A percentile compares a stretch with the other conserved stretches of the same genome.
Evolutionary conservation across 2,888 invertebrate genomes (phyloP).

Genomic region (Drosophila nr. perissopoda): DNA sequence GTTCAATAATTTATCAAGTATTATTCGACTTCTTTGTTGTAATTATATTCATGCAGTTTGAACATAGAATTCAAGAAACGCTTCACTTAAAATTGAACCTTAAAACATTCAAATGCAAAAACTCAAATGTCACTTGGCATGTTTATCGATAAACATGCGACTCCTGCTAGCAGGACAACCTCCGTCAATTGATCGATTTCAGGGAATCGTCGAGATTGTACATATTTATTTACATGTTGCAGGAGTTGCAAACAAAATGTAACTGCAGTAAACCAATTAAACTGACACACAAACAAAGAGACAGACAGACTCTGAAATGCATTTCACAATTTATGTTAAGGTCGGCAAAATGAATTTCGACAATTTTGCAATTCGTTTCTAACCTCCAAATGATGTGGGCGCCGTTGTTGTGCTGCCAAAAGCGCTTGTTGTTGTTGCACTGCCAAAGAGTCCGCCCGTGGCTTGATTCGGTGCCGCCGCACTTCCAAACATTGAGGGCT

Average conservation of each 20-base stretch:
- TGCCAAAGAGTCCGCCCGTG: constrained; percentile 85
- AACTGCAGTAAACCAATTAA: not conserved
- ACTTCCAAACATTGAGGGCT: constrained; percentile 87
- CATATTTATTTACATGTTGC: not conserved
- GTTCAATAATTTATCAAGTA: no score
- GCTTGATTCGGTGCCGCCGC: constrained; percentile 85
- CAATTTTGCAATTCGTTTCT: constrained; percentile 48
- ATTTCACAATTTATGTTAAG: not conserved
- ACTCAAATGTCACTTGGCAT: not conserved
- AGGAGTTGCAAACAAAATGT: not conserved
- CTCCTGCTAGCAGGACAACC: not conserved
- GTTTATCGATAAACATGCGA: not conserved
- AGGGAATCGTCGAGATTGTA: not conserved
- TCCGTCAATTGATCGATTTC: not conserved
- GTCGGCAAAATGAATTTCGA: not conserved
- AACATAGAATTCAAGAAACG: not conserved
- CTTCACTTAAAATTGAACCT: not conserved
- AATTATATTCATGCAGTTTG: not conserved
- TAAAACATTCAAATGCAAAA: not conserved
- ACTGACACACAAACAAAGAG: not conserved
- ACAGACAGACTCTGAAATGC: not conserved
- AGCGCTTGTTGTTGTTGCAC: constrained; percentile 87
- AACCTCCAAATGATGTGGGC: constrained; percentile 83
- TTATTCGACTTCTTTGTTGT: not conserved
- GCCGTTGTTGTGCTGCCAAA: constrained; percentile 88